Evolutionary conservation across 2,113 vertebrate species (phyloP).

Genomic region (Saccopteryx leptura): DNA sequence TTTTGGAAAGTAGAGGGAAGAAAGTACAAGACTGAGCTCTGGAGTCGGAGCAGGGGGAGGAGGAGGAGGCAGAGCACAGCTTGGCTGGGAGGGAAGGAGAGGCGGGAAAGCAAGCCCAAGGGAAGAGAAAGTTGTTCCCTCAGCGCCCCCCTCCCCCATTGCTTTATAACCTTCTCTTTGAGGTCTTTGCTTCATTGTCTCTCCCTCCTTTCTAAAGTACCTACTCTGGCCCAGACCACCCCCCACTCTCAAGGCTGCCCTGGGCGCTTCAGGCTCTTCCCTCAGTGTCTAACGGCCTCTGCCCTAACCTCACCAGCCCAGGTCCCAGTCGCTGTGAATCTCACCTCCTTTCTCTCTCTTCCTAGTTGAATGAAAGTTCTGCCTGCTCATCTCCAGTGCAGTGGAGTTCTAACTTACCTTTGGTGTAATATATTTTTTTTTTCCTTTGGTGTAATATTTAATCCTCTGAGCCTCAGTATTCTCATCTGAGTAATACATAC

Average conservation of each 20-base stretch:
- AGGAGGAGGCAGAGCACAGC: background rate
- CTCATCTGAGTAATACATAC: background rate
- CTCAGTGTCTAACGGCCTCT: background rate
- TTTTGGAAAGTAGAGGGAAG: background rate
- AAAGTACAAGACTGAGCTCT: background rate
- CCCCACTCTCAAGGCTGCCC: background rate
- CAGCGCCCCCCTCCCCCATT: background rate
- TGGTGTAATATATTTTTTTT: background rate
- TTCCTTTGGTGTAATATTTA: background rate
- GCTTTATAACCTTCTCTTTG: background rate
- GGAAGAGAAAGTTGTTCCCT: background rate
- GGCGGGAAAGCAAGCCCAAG: background rate
- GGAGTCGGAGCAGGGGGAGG: background rate
- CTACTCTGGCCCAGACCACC: background rate
- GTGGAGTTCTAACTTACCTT: background rate
- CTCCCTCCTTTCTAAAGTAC: background rate
- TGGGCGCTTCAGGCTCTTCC: background rate
- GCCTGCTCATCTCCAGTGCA: background rate
- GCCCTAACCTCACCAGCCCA: background rate
- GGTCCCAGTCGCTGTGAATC: background rate
- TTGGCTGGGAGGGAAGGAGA: background rate
- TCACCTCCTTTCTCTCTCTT: background rate
- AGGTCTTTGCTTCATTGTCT: background rate
- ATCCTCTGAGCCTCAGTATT: background rate
- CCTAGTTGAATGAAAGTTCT: background rate